A percentile compares a stretch with the other conserved stretches of the same genome.
Conservation (phyloP, 2,888 invertebrate species). For the Drosophila putrida region DNA sequence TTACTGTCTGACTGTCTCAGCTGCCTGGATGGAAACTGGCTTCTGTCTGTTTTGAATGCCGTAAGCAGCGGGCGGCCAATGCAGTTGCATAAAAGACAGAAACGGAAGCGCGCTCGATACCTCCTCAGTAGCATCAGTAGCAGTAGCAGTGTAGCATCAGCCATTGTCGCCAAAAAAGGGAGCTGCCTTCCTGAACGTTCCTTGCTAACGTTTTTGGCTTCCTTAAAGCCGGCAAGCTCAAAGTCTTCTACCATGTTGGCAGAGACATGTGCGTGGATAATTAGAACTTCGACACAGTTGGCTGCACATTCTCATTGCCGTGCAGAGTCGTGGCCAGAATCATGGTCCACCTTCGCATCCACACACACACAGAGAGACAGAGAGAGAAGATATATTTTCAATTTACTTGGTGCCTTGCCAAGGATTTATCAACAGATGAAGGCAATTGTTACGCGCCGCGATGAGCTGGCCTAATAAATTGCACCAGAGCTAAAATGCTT, state of each 20-base stretch:
- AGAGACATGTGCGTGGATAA: conserved; percentile 78
- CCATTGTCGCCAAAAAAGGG: conserved; percentile 12
- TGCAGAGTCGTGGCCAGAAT: conserved; percentile 11
- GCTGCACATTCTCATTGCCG: conserved; percentile 66
- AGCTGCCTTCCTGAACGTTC: conserved; percentile 1
- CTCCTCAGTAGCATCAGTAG: no score
- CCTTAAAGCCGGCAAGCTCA: conserved; percentile 53
- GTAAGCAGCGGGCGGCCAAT: conserved; percentile 78
- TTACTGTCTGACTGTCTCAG: no score
- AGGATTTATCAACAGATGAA: conserved; percentile 81
- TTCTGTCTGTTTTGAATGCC: conserved; percentile 77
- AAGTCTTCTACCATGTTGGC: conserved; percentile 39
- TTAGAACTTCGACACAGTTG: conserved; percentile 77
- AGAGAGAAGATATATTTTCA: conserved; percentile 64
- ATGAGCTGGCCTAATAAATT: conserved; percentile 77
- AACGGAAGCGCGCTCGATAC: conserved; percentile 76
- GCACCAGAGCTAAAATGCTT: conserved; percentile 80
- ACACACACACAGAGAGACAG: conserved; percentile 9
- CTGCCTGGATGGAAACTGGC: conserved; percentile 35
- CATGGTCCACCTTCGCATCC: conserved; percentile 34
- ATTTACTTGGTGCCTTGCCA: conserved; percentile 79
- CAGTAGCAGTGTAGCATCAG: conserved; percentile 35
- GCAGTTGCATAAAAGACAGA: conserved; percentile 80
- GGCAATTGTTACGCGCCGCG: conserved; percentile 78
- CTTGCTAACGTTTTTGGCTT: no score